Base-by-base conservation (phyloP, 2,888 invertebrate species). In the Trisateles emortualis region DNA sequence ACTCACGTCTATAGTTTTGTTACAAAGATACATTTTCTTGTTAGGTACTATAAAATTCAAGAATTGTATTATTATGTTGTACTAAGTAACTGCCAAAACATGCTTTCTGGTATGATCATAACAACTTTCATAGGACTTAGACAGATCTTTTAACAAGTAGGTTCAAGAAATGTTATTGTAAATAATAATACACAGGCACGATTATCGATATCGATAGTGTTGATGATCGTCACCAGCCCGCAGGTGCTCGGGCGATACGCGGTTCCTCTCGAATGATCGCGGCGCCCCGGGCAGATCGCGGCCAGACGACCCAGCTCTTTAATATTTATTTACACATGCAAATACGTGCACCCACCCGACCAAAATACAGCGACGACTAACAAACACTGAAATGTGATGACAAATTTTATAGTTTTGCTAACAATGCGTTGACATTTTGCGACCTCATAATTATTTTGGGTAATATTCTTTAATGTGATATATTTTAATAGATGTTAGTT, bases 291-390 rank as follows among this genome's bases (percentile, higher is more conserved):
- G 67, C 72, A 66, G 68, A 68, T 68, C 68, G 45, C 57, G 68
- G 65, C 76, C 74, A 78, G 76, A 73, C 80, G 72, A 67, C 71
- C 60, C 62, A 67, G 67, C 74, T 76, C 69, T 78, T 81, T 76
- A 71, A 84, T 84, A 87, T 87, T 87, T 88, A 88, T 89, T 90
- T 87, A 88, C 86, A 81, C 83, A 86, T 87, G 84, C 81, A 83
- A 85, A 87, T 84, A 71, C 70, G 48, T 49, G 70, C 70, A 66
- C 63, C 57, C 68, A 74, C 52, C 58, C 62, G 59, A 58, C 55
- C 42, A 52, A 68, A 60, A 53, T 41, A 58, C 30, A 45, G 30
- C 42, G 17, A 33, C 44, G 45, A 68, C 42, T 36, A 19, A 46
- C 50, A 26, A 38, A 32, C 48, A 45, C 36, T 17, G 24, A 45